Conservation (phyloP, 2,113 vertebrate species). For the Lepisosteus oculatus region DNA sequence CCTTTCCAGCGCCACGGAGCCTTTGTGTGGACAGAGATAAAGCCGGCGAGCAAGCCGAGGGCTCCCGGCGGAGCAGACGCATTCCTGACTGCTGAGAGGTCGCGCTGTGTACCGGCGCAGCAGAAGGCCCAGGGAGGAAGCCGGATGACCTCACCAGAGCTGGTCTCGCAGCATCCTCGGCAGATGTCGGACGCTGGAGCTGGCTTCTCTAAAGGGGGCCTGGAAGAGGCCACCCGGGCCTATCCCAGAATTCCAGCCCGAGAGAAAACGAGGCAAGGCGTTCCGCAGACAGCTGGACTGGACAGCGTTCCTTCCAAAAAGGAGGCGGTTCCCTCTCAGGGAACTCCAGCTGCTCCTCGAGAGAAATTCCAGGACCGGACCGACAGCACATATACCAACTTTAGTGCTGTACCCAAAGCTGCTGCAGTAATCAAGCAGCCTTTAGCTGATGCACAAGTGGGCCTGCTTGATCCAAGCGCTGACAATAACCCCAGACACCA, state of each 20-base stretch:
- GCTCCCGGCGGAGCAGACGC: slow-evolving; percentile 52
- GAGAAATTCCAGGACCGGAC: slow-evolving; percentile 5
- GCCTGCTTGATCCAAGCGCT: slow-evolving; percentile 21
- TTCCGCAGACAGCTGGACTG: slow-evolving; percentile 33
- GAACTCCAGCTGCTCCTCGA: slow-evolving; percentile 9
- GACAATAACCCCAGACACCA: slow-evolving; percentile 38
- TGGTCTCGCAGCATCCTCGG: slow-evolving; percentile 54
- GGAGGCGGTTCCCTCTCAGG: slow-evolving; percentile 24
- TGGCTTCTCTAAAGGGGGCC: slow-evolving; percentile 65
- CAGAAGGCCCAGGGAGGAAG: slow-evolving; percentile 51
- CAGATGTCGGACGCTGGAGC: slow-evolving; percentile 57
- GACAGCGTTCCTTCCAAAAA: slow-evolving; percentile 29
- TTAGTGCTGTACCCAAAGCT: not conserved
- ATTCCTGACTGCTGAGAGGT: slow-evolving; percentile 51
- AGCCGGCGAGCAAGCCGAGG: slow-evolving; percentile 45
- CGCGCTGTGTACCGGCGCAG: slow-evolving; percentile 47
- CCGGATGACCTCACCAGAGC: slow-evolving; percentile 58
- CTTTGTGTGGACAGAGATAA: slow-evolving; percentile 67
- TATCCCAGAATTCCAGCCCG: slow-evolving; percentile 42
- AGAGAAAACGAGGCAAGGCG: slow-evolving; percentile 29
- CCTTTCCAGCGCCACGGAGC: slow-evolving; percentile 62
- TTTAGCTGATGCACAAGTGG: not conserved
- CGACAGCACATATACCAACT: slow-evolving; percentile 10
- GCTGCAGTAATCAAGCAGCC: slow-evolving; percentile 19
- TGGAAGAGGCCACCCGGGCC: slow-evolving; percentile 44